Conservation (phyloP, 2,888 invertebrate genomes). For the Nemotelus pantherinus region DNA sequence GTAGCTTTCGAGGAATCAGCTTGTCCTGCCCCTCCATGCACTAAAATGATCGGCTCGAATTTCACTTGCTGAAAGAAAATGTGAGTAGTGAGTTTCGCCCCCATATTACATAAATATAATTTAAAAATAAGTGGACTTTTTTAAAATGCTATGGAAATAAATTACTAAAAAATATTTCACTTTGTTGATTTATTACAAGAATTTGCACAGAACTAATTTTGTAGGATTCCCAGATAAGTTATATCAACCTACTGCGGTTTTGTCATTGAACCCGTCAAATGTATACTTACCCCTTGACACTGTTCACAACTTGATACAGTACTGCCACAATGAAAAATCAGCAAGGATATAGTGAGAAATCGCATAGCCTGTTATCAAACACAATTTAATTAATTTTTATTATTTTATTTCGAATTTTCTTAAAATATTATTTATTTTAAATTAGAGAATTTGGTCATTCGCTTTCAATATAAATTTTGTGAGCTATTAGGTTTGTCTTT, state of each 20-base stretch:
- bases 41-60: slow-evolving; percentile 71
- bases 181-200: not conserved
- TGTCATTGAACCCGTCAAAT: not conserved
- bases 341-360: too few relatives aligned
- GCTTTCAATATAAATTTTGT: too few relatives aligned
- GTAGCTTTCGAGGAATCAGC: slow-evolving; percentile 71
- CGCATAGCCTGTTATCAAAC: too few relatives aligned
- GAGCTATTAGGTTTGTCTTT: too few relatives aligned
- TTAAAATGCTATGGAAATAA: not conserved
- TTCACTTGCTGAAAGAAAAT: slow-evolving; percentile 6
- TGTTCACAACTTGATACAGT: not conserved
- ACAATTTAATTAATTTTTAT: too few relatives aligned
- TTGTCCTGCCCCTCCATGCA: slow-evolving; percentile 85
- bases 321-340: too few relatives aligned
- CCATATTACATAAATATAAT: not conserved
- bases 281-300: not conserved
- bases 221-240: not conserved
- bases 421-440: too few relatives aligned
- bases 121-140: too few relatives aligned
- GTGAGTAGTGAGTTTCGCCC: not conserved
- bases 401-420: too few relatives aligned
- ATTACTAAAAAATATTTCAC: not conserved
- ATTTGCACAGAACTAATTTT: not conserved
- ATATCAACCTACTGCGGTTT: not conserved
- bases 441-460: too few relatives aligned